Percentiles rank a stretch among this genome's conserved stretches.
Conservation (phyloP, 2,113 vertebrate species). For the Alces alces region DNA sequence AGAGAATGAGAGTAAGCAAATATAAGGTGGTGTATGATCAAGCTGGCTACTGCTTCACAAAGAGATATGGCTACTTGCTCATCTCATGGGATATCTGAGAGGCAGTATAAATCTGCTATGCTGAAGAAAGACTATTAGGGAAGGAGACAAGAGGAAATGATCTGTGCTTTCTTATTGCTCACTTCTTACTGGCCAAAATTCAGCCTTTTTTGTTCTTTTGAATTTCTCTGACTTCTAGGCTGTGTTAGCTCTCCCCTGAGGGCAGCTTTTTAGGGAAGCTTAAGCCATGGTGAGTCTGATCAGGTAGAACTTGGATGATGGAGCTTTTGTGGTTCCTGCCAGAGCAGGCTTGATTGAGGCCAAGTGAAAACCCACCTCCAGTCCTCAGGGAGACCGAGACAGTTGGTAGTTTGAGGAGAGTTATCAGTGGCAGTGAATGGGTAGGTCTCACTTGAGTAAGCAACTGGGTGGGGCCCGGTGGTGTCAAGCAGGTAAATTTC, state of each 20-base stretch:
- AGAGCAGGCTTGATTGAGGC: neutral
- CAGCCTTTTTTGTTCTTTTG: neutral
- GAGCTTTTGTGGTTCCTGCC: neutral
- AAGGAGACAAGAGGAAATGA: neutral
- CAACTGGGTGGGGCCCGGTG: neutral
- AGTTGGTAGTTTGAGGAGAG: neutral
- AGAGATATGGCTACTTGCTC: neutral
- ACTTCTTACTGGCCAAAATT: neutral
- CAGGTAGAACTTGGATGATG: too few relatives aligned
- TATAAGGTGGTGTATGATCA: neutral
- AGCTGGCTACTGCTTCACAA: neutral
- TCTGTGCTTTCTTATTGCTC: neutral
- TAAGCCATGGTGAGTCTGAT: neutral
- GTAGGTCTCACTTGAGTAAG: neutral
- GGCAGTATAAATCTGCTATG: fast-evolving
- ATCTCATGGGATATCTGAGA: neutral
- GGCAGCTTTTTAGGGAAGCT: neutral
- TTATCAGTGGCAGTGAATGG: neutral
- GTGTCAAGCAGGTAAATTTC: neutral
- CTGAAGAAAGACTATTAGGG: neutral
- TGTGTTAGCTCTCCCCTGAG: neutral
- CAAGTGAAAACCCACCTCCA: neutral
- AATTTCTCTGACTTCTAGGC: neutral
- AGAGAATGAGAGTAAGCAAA: neutral
- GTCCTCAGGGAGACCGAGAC: too few relatives aligned